Evolutionary conservation across 2,888 invertebrate genomes (phyloP).

Genomic region (Napeogenes inachia): DNA sequence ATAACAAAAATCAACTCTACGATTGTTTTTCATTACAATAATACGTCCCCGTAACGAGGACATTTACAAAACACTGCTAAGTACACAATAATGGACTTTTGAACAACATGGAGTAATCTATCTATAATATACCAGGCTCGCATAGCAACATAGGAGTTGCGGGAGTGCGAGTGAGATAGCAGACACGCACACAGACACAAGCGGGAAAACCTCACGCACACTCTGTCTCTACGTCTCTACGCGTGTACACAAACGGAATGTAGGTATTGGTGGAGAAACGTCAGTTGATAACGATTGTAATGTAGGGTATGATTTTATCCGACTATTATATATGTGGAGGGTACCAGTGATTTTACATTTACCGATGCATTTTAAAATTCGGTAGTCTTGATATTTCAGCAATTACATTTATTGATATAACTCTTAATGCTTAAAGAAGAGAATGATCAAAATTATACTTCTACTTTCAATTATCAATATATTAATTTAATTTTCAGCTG

Average conservation of each 20-base stretch:
- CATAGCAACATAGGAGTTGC: conserved; percentile 37
- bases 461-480: no score
- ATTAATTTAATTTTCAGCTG: no score
- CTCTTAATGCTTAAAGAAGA: no score
- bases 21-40: conserved; percentile 25
- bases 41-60: conserved; percentile 34
- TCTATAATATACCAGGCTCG: conserved; percentile 38
- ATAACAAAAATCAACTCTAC: conserved; percentile 14
- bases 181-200: conserved; percentile 29
- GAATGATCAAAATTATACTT: no score
- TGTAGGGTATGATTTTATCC: conserved; percentile 43
- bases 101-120: conserved; percentile 39
- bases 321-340: conserved; percentile 34
- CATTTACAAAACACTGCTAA: conserved; percentile 53
- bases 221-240: conserved; percentile 14
- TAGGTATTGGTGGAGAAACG: conserved; percentile 42
- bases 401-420: no score
- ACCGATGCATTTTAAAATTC: conserved; percentile 32
- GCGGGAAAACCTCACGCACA: conserved; percentile 42
- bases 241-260: conserved; percentile 39
- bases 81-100: conserved; percentile 61
- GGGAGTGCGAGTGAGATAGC: conserved; percentile 28
- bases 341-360: conserved; percentile 50
- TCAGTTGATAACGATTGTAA: conserved; percentile 50
- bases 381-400: no score